Conservation (phyloP, 2,888 invertebrate species). For the Dolomedes plantarius region DNA sequence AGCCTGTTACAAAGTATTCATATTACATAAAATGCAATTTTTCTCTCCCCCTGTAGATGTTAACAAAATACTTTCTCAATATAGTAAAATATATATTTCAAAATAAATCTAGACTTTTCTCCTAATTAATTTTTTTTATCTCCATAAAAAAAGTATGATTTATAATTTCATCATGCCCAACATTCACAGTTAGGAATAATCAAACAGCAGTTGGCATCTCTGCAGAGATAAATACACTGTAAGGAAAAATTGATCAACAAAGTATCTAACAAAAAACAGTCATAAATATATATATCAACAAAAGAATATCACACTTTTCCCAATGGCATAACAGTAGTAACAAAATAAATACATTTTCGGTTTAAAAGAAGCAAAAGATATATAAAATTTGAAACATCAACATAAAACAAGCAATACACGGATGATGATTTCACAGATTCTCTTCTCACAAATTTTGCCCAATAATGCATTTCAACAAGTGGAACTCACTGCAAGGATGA, state of each 20-base stretch:
- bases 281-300: slow-evolving; percentile 11
- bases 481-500: slow-evolving; percentile 52
- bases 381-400: slow-evolving; percentile 22
- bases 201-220: not conserved
- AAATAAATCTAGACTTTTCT: no score
- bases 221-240: not conserved
- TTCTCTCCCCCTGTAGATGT: no score
- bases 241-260: slow-evolving; percentile 1
- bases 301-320: slow-evolving; percentile 37
- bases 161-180: no score
- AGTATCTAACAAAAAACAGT: slow-evolving; percentile 2
- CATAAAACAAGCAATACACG: slow-evolving; percentile 28
- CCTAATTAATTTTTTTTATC: no score
- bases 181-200: no score
- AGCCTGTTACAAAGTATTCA: no score
- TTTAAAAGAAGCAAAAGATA: slow-evolving; percentile 22
- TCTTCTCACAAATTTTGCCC: slow-evolving; percentile 43
- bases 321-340: slow-evolving; percentile 7
- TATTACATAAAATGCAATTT: no score
- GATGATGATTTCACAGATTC: slow-evolving; percentile 68
- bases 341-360: slow-evolving; percentile 24
- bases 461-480: slow-evolving; percentile 51
- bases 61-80: no score
- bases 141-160: no score
- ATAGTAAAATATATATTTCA: no score